Evolutionary conservation across 2,113 vertebrate genomes (phyloP), one percentile per base, ranked within the genome.

Genomic region (Symphodus melops): DNA sequence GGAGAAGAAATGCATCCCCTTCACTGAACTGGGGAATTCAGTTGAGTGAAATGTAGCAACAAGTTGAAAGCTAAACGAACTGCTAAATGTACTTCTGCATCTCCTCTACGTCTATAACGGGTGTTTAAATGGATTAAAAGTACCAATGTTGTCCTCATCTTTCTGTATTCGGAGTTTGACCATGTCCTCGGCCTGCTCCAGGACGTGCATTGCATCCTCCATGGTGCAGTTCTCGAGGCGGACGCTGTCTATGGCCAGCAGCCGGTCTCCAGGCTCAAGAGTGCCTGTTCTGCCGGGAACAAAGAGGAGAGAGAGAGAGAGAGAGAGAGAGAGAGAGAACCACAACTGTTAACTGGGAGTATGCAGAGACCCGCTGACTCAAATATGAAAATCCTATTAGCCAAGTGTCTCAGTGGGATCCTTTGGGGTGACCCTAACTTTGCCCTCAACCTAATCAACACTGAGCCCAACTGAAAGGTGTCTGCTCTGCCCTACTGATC

Each of bases 91-190:
- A 33, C 28, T 33, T 33, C 28, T 33, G 11, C 33, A 19, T 44
- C 5, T 17, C 37, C 19, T 33, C 28, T 37, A 12, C 19, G 0
- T 37, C 10, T 12, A 42, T 9, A 12, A 44, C 46, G 20, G 6
- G 3, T 12, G 33, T 67, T 73, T 77, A 55, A 23, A 19, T 8
- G 1, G 19, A 28, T 36, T 39, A 2, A 1, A 1, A 54, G 71
- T 91, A 99, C 98, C 98, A 1, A 97, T 96, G 89, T 99, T 98
- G 93, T 99, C 98, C 89, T 99, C 98, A 33, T 99, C 97, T 79
- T 99, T 99, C 75, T 97, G 96, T 87, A 99, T 96, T 79, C 97
- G 95, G 57, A 99, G 95, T 90, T 96, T 97, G 88, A 99, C 98
- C 94, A 99, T 96, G 87, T 99, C 98, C 89, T 99, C 97, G 0